These are phyloP conservation scores for Drosophila falleni DNA, from an alignment of 2,888 invertebrate genomes.

Conservation along the genomic window DNA sequence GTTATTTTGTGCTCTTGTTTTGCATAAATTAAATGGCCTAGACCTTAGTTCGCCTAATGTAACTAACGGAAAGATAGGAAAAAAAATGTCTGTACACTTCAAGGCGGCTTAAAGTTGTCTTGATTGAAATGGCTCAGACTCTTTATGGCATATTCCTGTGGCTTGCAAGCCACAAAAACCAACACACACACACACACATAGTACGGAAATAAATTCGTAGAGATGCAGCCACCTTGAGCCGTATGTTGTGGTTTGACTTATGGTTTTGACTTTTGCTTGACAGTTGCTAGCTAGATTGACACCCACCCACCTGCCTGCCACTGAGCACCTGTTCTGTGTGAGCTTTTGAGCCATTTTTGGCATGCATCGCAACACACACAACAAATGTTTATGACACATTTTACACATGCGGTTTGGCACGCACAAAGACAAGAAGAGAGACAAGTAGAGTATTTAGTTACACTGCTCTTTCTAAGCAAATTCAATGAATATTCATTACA, in stretches of 20 bases:
- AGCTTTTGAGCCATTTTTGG: conserved; percentile 43
- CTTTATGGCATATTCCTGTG: conserved; percentile 41
- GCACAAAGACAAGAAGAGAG: conserved; percentile 19
- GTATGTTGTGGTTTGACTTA: conserved; percentile 66
- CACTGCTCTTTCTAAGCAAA: conserved; percentile 8
- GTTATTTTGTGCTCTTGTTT: conserved; percentile 39
- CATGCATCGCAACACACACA: conserved; percentile 45
- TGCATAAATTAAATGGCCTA: conserved; percentile 54
- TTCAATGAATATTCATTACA: conserved; percentile 28
- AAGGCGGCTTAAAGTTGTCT: conserved; percentile 36
- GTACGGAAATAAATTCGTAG: conserved; percentile 14
- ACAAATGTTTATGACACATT: conserved; percentile 75
- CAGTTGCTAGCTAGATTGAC: conserved; percentile 30
- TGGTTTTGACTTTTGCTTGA: conserved; percentile 63
- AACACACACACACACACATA: not conserved
- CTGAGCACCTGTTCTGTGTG: conserved; percentile 36
- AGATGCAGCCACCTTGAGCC: conserved; percentile 47
- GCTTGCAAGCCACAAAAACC: conserved; percentile 43
- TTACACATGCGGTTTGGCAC: conserved; percentile 70
- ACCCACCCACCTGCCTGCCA: conserved; percentile 17
- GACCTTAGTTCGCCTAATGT: conserved; percentile 29
- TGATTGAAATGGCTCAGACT: conserved; percentile 39
- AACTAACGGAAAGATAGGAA: conserved; percentile 23
- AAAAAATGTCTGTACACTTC: conserved; percentile 26
- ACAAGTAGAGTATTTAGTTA: too few relatives aligned